Percentiles rank a stretch among this genome's conserved stretches.
phyloP scores from a whole-genome alignment of 2,113 vertebrate genomes.

The Thamnophis sirtalis region DNA sequence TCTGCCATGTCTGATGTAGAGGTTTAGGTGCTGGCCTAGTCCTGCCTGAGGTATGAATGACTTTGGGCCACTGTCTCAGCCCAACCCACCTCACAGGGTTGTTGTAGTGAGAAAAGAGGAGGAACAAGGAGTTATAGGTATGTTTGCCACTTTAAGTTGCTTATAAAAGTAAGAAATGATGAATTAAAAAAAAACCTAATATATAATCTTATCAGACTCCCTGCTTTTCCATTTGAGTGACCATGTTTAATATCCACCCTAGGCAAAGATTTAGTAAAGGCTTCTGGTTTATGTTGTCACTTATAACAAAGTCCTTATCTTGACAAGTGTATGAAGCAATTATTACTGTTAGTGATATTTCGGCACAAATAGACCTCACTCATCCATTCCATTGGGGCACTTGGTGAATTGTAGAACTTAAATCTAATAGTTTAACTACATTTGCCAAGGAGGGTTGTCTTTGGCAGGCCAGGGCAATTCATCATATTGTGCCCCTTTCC shows the following conservation, averaged over 20 bases:
- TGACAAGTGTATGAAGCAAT: not conserved
- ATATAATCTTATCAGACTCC: not conserved
- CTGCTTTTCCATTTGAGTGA: not conserved
- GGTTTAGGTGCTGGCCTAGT: not conserved
- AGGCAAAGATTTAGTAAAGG: not conserved
- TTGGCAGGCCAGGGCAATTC: not conserved
- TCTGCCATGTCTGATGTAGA: not conserved
- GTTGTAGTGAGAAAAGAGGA: not conserved
- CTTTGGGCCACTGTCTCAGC: not conserved
- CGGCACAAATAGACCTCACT: not conserved
- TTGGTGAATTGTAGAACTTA: not conserved
- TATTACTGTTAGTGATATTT: not conserved
- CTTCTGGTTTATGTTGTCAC: not conserved
- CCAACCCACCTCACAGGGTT: not conserved
- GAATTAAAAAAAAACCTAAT: not conserved
- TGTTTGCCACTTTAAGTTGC: not conserved
- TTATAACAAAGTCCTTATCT: not conserved
- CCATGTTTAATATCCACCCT: not conserved
- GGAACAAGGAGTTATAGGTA: not conserved
- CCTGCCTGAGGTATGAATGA: not conserved
- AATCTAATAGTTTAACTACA: not conserved
- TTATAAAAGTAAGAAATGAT: not conserved
- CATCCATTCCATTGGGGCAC: not conserved
- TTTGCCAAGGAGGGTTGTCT: not conserved
- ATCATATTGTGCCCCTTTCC: not conserved